A percentile compares a stretch with the other conserved stretches of the same genome.
Conservation (phyloP, 2,888 invertebrate genomes). For the Cataglyphis rosenhaueri region DNA sequence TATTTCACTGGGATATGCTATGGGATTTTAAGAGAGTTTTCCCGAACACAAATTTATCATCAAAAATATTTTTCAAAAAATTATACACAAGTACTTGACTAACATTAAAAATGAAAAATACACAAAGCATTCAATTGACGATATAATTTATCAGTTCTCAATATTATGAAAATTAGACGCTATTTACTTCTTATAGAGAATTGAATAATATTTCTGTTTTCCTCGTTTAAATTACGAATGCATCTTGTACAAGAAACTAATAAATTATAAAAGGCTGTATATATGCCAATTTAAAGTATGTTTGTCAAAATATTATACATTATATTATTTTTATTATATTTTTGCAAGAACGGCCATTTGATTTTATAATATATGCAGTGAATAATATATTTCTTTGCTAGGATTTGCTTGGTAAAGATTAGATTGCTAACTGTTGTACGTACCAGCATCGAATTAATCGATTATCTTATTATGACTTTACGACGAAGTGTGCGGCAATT, state of each 20-base stretch:
- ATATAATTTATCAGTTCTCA: not conserved
- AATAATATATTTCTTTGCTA: not conserved
- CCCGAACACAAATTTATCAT: slow-evolving; percentile 13
- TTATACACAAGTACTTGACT: not conserved
- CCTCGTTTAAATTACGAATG: not conserved
- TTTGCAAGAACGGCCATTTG: not conserved
- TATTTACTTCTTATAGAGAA: not conserved
- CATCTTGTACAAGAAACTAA: not conserved
- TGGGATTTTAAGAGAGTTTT: slow-evolving; percentile 36
- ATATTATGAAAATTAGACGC: not conserved
- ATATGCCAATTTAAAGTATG: not conserved
- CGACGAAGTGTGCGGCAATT: slow-evolving; percentile 36
- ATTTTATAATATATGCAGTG: not conserved
- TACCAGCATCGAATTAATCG: slow-evolving; percentile 32
- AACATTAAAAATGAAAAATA: not conserved
- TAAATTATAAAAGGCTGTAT: not conserved
- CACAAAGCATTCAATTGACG: not conserved
- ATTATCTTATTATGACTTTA: slow-evolving; percentile 20
- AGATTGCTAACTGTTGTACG: not conserved
- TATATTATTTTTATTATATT: not conserved
- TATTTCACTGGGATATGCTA: slow-evolving; percentile 15
- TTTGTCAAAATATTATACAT: not conserved
- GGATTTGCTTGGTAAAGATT: not conserved
- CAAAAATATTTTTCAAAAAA: not conserved
- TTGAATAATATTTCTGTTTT: not conserved